phyloP scores from a whole-genome alignment of 2,113 vertebrate genomes.

The Siphamia tubifer region DNA sequence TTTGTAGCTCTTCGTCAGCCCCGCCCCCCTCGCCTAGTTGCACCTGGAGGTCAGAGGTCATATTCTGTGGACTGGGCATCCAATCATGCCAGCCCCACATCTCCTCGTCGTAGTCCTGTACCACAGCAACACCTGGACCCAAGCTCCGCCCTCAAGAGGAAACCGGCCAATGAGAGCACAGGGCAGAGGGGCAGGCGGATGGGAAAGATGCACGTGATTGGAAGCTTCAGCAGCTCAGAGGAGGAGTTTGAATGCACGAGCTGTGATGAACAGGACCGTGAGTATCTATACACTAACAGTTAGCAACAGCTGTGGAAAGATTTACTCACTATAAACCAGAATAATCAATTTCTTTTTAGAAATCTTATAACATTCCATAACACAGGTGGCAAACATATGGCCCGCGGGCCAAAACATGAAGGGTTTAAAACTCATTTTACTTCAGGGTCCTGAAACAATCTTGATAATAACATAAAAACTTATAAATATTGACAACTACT shows the following conservation, averaged over 20 bases:
- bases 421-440: too few relatives aligned
- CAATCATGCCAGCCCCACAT: constrained; percentile 85
- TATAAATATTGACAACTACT: too few relatives aligned
- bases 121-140: constrained; percentile 88
- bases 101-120: constrained; percentile 86
- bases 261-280: constrained; percentile 92
- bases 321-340: too few relatives aligned
- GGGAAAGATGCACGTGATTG: constrained; percentile 90
- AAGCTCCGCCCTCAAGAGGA: constrained; percentile 85
- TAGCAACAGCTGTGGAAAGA: too few relatives aligned
- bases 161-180: constrained; percentile 81
- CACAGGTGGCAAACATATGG: too few relatives aligned
- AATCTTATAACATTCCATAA: too few relatives aligned
- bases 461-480: too few relatives aligned
- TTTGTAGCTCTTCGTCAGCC: constrained; percentile 76
- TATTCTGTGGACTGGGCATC: constrained; percentile 88
- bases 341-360: too few relatives aligned
- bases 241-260: constrained; percentile 94
- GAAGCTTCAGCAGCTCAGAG: constrained; percentile 92
- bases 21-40: constrained; percentile 77
- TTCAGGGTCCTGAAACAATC: too few relatives aligned
- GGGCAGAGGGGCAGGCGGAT: constrained; percentile 82
- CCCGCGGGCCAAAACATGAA: too few relatives aligned
- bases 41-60: constrained; percentile 84
- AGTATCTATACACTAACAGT: constrained; percentile 65